phyloP scores from a whole-genome alignment of 1,140 invertebrate species.

The Magallana angulata region DNA sequence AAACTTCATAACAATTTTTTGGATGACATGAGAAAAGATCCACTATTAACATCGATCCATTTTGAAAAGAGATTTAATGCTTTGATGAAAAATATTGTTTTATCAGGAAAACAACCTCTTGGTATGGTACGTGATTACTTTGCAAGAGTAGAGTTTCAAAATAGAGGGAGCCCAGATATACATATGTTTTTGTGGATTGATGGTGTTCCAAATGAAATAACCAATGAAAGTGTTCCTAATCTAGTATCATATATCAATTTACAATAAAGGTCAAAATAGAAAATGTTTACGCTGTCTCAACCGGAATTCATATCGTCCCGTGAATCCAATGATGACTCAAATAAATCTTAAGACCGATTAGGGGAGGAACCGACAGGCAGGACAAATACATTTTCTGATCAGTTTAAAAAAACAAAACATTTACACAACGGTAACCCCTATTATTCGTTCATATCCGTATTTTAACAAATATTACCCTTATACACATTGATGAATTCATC shows the following conservation, averaged over 20 bases:
- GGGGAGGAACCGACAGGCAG: too few species aligned
- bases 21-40: constrained; percentile 26
- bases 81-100: constrained; percentile 56
- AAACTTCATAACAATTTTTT: neutral
- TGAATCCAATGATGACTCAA: too few species aligned
- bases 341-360: too few species aligned
- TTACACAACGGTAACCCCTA: too few species aligned
- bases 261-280: too few species aligned
- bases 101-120: constrained; percentile 43
- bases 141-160: constrained; percentile 60
- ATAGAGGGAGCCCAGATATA: constrained; percentile 79
- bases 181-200: constrained; percentile 78
- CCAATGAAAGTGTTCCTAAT: neutral
- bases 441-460: too few species aligned
- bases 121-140: constrained; percentile 63
- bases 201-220: constrained; percentile 65
- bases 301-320: too few species aligned
- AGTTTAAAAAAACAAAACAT: too few species aligned
- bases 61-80: constrained; percentile 56
- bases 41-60: constrained; percentile 31
- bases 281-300: too few species aligned
- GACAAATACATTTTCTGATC: too few species aligned
- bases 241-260: constrained; percentile 42
- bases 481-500: too few species aligned
- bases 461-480: too few species aligned